Conservation (phyloP, 2,797 vertebrate species). For the Apogon hyalosoma region DNA sequence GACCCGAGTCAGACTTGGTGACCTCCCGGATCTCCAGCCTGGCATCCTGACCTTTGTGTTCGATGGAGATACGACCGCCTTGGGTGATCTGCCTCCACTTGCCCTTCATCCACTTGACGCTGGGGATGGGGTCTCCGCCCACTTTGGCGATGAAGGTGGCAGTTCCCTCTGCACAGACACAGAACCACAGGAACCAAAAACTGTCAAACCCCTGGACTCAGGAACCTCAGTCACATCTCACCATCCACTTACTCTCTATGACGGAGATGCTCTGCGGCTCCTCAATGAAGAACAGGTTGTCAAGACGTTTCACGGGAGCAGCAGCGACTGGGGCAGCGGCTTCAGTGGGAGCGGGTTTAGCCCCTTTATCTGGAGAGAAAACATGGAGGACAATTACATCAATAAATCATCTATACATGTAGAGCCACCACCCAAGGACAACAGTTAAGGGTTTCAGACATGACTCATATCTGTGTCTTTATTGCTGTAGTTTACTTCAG, state of each 20-base stretch:
- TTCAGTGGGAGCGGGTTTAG: slow-evolving; percentile 9
- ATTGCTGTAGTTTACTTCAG: too few species aligned
- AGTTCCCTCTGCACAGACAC: slow-evolving; percentile 78
- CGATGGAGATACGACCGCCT: slow-evolving; percentile 91
- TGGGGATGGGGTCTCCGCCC: slow-evolving; percentile 96
- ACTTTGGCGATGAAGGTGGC: slow-evolving; percentile 96
- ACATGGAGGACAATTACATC: background rate
- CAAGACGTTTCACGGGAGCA: slow-evolving; percentile 77
- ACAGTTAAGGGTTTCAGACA: too few species aligned
- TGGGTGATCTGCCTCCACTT: slow-evolving; percentile 97
- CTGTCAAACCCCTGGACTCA: too few species aligned
- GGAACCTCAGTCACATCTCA: too few species aligned
- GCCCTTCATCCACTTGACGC: slow-evolving; percentile 98
- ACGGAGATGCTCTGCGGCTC: slow-evolving; percentile 89
- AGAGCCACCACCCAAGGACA: too few species aligned
- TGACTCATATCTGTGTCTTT: too few species aligned
- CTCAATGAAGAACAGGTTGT: slow-evolving; percentile 93
- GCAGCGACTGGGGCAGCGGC: slow-evolving; percentile 70
- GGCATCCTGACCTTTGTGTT: slow-evolving; percentile 92
- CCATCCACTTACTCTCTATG: slow-evolving; percentile 89
- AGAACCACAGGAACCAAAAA: too few species aligned
- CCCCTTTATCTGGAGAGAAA: slow-evolving; percentile 83
- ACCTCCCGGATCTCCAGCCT: slow-evolving; percentile 93
- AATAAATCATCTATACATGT: background rate
- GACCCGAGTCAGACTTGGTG: slow-evolving; percentile 93